phyloP scores from a whole-genome alignment of 1,140 invertebrate species.

The Steinernema feltiae region DNA sequence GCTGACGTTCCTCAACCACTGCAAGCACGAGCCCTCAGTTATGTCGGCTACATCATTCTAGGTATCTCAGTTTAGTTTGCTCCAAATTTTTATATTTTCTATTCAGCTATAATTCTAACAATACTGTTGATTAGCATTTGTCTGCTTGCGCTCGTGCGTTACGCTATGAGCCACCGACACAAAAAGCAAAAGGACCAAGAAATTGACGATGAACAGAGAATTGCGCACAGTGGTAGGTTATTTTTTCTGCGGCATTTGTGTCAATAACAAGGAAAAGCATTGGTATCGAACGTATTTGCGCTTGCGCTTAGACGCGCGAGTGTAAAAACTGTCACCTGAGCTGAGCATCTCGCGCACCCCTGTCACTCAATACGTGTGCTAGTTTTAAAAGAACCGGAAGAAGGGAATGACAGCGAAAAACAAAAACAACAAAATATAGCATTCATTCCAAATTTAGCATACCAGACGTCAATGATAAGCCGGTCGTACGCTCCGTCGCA shows the following conservation, averaged over 20 bases:
- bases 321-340: conserved; percentile 12
- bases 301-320: neutral
- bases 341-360: neutral
- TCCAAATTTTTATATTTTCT: conserved; percentile 16
- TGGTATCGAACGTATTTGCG: neutral
- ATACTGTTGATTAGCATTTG: conserved; percentile 55
- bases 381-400: neutral
- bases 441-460: conserved; percentile 16
- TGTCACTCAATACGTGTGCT: neutral
- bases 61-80: conserved; percentile 31
- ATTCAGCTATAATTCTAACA: conserved; percentile 56
- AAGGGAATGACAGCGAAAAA: conserved; percentile 4
- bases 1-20: conserved; percentile 15
- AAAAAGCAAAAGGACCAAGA: conserved; percentile 57
- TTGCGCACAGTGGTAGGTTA: neutral
- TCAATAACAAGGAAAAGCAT: neutral
- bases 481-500: conserved; percentile 39
- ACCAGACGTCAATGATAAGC: conserved; percentile 28
- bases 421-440: neutral
- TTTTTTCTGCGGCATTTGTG: conserved; percentile 12
- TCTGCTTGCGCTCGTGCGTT: conserved; percentile 53
- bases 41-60: conserved; percentile 57
- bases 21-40: neutral
- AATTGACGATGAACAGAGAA: conserved; percentile 51
- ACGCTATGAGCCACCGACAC: conserved; percentile 56